phyloP scores from a whole-genome alignment of 2,888 invertebrate species.

The Rotaria magnacalcarata region DNA sequence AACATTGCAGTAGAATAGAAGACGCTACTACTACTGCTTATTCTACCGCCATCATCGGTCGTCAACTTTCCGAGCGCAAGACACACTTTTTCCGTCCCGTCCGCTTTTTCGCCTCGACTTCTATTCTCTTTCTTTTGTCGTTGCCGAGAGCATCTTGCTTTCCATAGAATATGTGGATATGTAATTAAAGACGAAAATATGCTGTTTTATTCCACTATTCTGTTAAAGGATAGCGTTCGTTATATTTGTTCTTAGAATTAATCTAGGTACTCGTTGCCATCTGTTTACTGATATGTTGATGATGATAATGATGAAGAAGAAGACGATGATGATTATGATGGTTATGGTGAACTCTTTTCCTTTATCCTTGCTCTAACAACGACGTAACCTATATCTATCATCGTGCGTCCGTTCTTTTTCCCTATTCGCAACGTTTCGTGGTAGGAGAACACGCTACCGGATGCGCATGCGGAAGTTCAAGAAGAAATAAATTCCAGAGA shows the following conservation, averaged over 20 bases:
- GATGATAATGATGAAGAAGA: neutral
- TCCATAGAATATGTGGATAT: neutral
- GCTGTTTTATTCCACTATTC: neutral
- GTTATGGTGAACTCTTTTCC: neutral
- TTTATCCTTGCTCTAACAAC: neutral
- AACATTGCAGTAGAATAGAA: constrained; percentile 1
- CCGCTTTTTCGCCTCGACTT: constrained; percentile 29
- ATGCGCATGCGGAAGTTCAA: constrained; percentile 18
- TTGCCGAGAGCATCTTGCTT: neutral
- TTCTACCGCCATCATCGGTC: constrained; percentile 22
- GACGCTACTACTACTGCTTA: constrained; percentile 1
- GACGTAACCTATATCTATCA: constrained; percentile 6
- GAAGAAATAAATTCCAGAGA: neutral
- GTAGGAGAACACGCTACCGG: neutral
- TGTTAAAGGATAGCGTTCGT: neutral
- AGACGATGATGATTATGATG: neutral
- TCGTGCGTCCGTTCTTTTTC: neutral
- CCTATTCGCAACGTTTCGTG: neutral
- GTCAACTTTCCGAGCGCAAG: constrained; percentile 24
- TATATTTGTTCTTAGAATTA: neutral
- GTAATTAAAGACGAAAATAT: constrained; percentile 13
- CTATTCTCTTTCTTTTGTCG: neutral
- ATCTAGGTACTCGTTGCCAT: neutral
- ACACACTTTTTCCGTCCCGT: constrained; percentile 23
- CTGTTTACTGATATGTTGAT: neutral